Conservation (phyloP, 1,140 invertebrate genomes). For the Drosophila guanche region DNA sequence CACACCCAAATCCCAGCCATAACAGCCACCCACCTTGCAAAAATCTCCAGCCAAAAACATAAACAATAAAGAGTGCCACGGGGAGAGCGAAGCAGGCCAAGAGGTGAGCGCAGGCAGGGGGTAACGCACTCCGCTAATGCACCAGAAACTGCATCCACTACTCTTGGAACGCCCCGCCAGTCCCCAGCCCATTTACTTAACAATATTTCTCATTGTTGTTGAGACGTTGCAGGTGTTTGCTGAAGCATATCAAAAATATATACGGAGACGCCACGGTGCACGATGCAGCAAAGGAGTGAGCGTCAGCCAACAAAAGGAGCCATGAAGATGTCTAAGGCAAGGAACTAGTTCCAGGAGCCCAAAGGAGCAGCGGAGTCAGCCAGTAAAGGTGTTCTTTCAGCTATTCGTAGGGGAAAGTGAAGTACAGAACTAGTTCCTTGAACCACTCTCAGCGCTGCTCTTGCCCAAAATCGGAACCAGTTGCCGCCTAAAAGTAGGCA, state of each 20-base stretch:
- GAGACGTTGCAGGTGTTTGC: constrained; percentile 79
- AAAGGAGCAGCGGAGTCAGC: no score
- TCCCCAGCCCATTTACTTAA: constrained; percentile 52
- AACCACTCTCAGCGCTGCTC: neutral
- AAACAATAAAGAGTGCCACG: constrained; percentile 68
- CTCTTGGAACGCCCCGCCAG: neutral
- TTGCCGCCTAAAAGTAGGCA: constrained; percentile 53
- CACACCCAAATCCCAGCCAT: neutral
- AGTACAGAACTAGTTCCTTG: neutral
- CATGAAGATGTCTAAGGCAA: neutral
- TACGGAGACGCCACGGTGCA: constrained; percentile 16
- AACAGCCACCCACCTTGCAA: constrained; percentile 9
- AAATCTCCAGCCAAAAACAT: constrained; percentile 57
- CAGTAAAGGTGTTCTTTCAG: no score
- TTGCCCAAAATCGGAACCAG: neutral
- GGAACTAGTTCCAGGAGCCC: constrained; percentile 23
- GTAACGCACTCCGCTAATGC: constrained; percentile 71
- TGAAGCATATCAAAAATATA: constrained; percentile 75
- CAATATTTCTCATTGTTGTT: constrained; percentile 75
- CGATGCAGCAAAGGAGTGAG: neutral
- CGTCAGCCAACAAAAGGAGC: constrained; percentile 17
- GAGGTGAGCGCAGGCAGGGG: neutral
- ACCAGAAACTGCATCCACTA: constrained; percentile 64
- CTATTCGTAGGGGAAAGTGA: neutral
- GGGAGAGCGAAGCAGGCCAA: neutral